A percentile compares a stretch with the other conserved stretches of the same genome.
Evolutionary conservation across 2,888 invertebrate species (phyloP).

Genomic region (Sarcophaga variegata): DNA sequence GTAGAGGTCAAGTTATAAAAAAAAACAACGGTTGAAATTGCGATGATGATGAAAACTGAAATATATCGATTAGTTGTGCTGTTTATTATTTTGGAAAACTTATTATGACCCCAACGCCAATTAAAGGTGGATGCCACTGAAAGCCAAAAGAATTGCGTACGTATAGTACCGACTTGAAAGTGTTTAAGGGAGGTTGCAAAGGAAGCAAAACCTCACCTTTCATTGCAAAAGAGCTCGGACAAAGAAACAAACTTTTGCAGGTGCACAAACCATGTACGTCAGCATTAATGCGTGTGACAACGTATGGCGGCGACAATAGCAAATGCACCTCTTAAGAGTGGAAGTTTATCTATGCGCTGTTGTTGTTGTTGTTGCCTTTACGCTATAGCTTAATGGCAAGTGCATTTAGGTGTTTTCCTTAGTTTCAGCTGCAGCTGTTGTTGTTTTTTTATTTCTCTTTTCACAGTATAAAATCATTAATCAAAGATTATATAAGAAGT

Average conservation of each 20-base stretch:
- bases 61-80: constrained; percentile 45
- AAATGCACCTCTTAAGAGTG: constrained; percentile 45
- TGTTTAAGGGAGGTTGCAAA: neutral
- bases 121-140: constrained; percentile 6
- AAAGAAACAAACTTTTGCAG: neutral
- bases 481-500: constrained; percentile 49
- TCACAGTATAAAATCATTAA: neutral
- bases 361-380: constrained; percentile 12
- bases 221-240: neutral
- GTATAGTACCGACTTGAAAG: neutral
- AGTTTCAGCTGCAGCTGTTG: constrained; percentile 1
- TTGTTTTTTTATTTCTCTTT: neutral
- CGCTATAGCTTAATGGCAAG: neutral
- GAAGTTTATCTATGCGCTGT: constrained; percentile 39
- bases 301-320: constrained; percentile 30
- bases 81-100: neutral
- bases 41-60: constrained; percentile 18
- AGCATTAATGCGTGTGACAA: constrained; percentile 19
- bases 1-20: neutral
- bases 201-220: neutral
- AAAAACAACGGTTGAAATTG: constrained; percentile 47
- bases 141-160: constrained; percentile 1
- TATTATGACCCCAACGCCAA: constrained; percentile 3
- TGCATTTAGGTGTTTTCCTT: constrained; percentile 22
- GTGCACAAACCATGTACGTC: neutral